Base-by-base conservation (phyloP, 2,113 vertebrate species). In the Candoia aspera region DNA sequence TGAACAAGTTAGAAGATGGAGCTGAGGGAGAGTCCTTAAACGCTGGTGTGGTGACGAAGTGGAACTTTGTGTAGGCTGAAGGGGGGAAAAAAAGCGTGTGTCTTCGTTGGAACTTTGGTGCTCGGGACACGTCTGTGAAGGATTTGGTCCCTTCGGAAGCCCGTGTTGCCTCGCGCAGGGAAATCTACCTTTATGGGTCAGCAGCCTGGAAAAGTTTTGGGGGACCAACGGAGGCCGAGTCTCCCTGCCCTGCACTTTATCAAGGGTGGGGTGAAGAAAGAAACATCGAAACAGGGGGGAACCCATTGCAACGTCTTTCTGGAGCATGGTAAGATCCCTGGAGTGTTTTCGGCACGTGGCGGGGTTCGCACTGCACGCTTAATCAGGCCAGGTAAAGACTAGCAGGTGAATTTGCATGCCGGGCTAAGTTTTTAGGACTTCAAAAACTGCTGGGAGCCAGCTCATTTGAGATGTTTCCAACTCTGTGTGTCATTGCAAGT, bases 161-260 rank as follows among this genome's bases (percentile, higher is more conserved):
- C 93, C 90, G 91, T 88, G 93, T 85, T 90, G 96, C 97, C 93
- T 97, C 19, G 0, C 89, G 94, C 93, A 92, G 96, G 95, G 92
- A 96, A 96, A 97, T 98, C 97, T 97, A 91, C 97, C 97, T 99
- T 98, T 99, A 99, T 99, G 99, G 99, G 99, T 98, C 99, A 99
- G 97, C 99, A 99, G 99, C 99, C 99, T 97, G 99, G 98, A 97
- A 99, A 99, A 98, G 98, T 98, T 97, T 98, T 98, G 97, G 99
- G 99, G 97, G 99, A 99, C 97, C 99, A 99, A 96, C 98, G 99
- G 97, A 98, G 99, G 98, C 99, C 99, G n/a, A 99, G 99, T 98
- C 97, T 99, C 97, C 98, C 99, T 46, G 98, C 98, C 96, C 97
- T 98, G 96, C 98, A 98, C 97, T 99, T 99, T 93, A 99, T 99